These are phyloP conservation scores for Taxidea taxus DNA, from an alignment of 2,113 vertebrate genomes.

Conservation along the genomic window DNA sequence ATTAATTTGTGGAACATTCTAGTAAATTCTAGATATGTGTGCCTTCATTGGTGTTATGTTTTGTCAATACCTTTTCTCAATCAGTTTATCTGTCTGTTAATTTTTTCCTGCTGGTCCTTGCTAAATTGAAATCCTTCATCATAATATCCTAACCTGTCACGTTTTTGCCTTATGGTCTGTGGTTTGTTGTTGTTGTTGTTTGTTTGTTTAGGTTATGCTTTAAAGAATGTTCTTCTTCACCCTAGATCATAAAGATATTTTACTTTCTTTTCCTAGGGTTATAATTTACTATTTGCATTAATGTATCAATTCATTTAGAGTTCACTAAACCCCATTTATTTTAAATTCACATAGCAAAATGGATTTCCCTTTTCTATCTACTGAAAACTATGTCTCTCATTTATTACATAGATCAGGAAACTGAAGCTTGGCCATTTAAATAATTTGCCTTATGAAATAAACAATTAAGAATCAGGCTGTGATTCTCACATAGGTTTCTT, in stretches of 20 bases:
- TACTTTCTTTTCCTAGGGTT: not conserved
- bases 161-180: not conserved
- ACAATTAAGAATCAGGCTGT: not conserved
- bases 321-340: not conserved
- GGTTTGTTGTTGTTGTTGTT: not conserved
- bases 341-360: not conserved
- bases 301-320: not conserved
- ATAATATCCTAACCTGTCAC: not conserved
- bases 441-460: not conserved
- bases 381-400: not conserved
- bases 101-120: not conserved
- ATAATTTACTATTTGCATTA: not conserved
- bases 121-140: not conserved
- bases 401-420: not conserved
- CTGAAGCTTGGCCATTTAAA: not conserved
- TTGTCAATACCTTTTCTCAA: not conserved
- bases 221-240: not conserved
- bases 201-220: not conserved
- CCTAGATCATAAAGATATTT: not conserved
- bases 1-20: not conserved
- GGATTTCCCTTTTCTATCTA: slow-evolving; percentile 1
- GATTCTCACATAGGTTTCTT: not conserved
- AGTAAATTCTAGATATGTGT: not conserved
- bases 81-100: not conserved
- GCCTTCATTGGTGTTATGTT: not conserved